Conservation (phyloP, 2,113 vertebrate species). For the Aldabrachelys gigantea region DNA sequence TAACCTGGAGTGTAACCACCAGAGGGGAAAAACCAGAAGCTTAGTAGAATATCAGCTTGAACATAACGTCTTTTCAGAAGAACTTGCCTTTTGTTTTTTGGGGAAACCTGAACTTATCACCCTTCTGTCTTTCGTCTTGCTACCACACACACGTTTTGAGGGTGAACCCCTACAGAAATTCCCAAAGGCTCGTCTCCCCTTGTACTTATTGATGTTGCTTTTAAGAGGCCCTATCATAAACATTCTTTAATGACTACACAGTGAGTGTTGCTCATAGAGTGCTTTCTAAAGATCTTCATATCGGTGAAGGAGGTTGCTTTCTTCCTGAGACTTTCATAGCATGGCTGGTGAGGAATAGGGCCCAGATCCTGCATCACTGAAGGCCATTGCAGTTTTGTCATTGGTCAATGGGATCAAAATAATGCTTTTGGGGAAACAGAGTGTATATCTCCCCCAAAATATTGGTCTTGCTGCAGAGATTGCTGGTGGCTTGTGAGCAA, state of each 20-base stretch:
- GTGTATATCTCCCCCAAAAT: neutral
- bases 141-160: neutral
- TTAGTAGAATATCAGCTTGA: neutral
- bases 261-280: neutral
- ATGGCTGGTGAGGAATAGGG: neutral
- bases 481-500: neutral
- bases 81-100: neutral
- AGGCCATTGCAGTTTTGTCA: neutral
- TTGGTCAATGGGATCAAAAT: neutral
- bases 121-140: neutral
- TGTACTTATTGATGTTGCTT: neutral
- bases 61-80: neutral
- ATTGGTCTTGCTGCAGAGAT: accelerated
- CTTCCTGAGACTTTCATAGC: neutral
- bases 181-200: neutral
- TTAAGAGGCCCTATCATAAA: neutral
- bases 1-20: constrained; percentile 12
- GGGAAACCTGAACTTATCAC: neutral
- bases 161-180: neutral
- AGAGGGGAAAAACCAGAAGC: neutral
- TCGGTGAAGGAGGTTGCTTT: neutral
- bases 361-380: neutral
- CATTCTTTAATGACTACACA: neutral
- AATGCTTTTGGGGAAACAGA: neutral
- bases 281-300: neutral